Evolutionary conservation across 2,797 vertebrate species (phyloP).

Genomic region (Oryzias dopingdopingensis): DNA sequence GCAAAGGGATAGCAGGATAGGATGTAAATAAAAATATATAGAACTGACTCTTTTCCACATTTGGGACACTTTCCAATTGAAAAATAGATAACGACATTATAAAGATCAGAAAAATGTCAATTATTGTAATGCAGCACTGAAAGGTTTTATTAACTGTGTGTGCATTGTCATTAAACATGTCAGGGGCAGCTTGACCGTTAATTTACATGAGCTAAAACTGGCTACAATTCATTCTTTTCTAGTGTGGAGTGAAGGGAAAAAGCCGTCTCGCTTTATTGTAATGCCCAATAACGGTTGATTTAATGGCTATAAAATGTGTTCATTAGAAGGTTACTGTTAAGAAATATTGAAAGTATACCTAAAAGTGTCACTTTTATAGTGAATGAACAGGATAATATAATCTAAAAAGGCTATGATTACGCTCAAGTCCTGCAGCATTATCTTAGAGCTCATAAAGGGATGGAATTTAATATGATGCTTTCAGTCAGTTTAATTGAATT

Average conservation of each 20-base stretch:
- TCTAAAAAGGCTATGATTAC: conserved; percentile 99
- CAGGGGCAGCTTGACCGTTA: conserved; percentile 30
- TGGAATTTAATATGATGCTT: conserved; percentile 99
- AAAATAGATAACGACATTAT: no score
- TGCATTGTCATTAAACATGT: conserved; percentile 2
- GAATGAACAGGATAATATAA: conserved; percentile 98
- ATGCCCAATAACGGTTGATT: conserved; percentile 98
- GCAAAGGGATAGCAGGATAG: background rate
- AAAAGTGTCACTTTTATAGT: conserved; percentile 99
- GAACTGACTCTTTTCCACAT: background rate
- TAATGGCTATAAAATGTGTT: conserved; percentile 99
- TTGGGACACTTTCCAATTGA: background rate
- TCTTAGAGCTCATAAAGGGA: conserved; percentile 98
- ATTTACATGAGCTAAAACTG: conserved; percentile 30
- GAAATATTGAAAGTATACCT: conserved; percentile 99
- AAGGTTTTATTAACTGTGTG: conserved; percentile 7
- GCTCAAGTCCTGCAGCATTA: conserved; percentile 99
- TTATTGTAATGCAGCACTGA: background rate
- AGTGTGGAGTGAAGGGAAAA: conserved; percentile 87
- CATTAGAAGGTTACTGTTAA: conserved; percentile 98
- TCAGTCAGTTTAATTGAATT: conserved; percentile 99
- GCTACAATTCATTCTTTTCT: conserved; percentile 76
- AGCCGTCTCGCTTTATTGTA: conserved; percentile 93
- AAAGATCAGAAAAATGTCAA: no score
- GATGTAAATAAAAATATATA: conserved; percentile 12